Evolutionary conservation across 2,888 invertebrate species (phyloP), one percentile per base, ranked within the genome.

Genomic region (Leucania comma): DNA sequence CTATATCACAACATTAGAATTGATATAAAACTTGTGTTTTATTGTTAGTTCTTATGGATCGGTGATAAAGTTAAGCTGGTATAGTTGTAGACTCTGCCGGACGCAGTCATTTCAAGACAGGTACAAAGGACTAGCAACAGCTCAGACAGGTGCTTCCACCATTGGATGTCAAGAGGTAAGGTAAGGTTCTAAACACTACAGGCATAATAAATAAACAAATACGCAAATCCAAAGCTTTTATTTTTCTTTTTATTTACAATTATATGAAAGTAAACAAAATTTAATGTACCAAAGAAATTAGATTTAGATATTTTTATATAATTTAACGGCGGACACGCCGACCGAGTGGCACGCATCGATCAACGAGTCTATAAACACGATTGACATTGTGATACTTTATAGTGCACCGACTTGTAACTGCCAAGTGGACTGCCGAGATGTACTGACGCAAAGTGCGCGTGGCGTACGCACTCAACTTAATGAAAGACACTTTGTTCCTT

Each of bases 201-300:
- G 53, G 35, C 9, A 65, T 29, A 71, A 74, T 64, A 75, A 75
- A 65, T 65, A 91, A 92, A 91, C 88, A 73, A 87, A 86, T 83
- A 65, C 86, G 90, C 93, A 94, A 95, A 94, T 96, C 94, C 95
- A 95, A 95, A 95, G 95, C 95, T 95, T 95, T 95, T 93, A 94
- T 94, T 94, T 88, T 89, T 87, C 82, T 83, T 82, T 93, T 95
- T 95, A 95, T 96, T 94, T 95, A 95, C 95, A 95, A 93, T 95
- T 94, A 95, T 95, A 95, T 94, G 95, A 95, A 95, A 96, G 94
- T 95, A 95, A 95, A 95, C 95, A 96, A 95, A 95, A 93, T 93
- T 91, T 94, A 93, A 94, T 92, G 91, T 95, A 95, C 93, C 92
- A 94, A 95, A 92, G 92, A 91, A 92, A 87, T 88, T 92, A 92